Conservation (phyloP, 2,888 invertebrate species). For the Papilio elwesi region DNA sequence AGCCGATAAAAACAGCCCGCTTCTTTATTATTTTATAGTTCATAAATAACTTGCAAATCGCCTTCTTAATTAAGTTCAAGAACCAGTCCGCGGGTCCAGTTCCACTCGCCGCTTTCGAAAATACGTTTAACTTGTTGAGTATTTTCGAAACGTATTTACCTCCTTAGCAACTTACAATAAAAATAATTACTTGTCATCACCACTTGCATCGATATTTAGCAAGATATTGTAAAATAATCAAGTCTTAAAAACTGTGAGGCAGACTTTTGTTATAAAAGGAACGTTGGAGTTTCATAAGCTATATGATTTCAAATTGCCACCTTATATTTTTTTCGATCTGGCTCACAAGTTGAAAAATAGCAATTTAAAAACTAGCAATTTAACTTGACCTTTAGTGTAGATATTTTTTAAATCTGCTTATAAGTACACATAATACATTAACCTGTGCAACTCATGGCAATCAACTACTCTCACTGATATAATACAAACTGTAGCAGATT, state of each 20-base stretch:
- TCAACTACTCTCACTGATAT: too few relatives aligned
- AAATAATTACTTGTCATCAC: not conserved
- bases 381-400: too few relatives aligned
- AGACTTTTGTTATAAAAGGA: not conserved
- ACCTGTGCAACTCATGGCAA: too few relatives aligned
- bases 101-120: constrained; percentile 58
- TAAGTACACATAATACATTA: too few relatives aligned
- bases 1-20: constrained; percentile 60
- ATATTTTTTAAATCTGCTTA: too few relatives aligned
- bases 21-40: constrained; percentile 67
- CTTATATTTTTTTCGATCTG: not conserved
- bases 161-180: constrained; percentile 1
- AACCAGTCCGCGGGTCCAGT: constrained; percentile 59
- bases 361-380: too few relatives aligned
- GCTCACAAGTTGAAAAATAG: too few relatives aligned
- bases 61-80: constrained; percentile 75
- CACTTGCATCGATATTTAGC: not conserved
- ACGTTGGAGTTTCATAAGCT: not conserved
- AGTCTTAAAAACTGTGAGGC: not conserved
- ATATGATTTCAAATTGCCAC: not conserved
- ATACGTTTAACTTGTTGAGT: constrained; percentile 44
- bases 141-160: constrained; percentile 19
- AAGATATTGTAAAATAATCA: not conserved
- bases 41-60: constrained; percentile 80
- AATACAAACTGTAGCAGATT: too few relatives aligned